Conservation (phyloP, 2,797 vertebrate species). For the Taenioides sp. region DNA sequence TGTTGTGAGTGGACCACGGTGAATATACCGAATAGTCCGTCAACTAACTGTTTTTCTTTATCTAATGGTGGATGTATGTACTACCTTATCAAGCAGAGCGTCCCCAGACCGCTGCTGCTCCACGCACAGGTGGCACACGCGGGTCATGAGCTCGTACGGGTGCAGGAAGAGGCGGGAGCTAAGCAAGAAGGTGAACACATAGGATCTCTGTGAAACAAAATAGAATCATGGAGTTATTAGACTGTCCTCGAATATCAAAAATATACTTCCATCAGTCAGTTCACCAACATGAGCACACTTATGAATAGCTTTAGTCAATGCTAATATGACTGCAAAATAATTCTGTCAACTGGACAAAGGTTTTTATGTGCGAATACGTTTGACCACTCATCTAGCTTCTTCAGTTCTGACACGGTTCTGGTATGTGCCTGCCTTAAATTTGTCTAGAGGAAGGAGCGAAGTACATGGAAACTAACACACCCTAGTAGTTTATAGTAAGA, state of each 20-base stretch:
- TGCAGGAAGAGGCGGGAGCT: slow-evolving; percentile 93
- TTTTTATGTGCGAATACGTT: no score
- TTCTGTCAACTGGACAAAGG: no score
- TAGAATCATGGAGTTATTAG: slow-evolving; percentile 10
- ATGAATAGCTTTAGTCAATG: no score
- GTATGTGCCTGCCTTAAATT: not conserved
- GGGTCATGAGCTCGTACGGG: slow-evolving; percentile 91
- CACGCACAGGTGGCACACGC: slow-evolving; percentile 90
- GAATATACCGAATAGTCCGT: not conserved
- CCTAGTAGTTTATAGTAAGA: no score
- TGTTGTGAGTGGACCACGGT: not conserved
- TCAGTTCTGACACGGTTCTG: no score
- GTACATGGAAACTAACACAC: no score
- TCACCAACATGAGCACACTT: not conserved
- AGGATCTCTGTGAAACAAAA: slow-evolving; percentile 81
- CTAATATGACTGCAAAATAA: no score
- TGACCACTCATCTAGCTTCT: no score
- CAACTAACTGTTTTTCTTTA: not conserved
- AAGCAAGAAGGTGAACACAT: slow-evolving; percentile 94
- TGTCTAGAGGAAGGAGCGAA: not conserved
- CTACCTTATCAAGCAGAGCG: slow-evolving; percentile 90
- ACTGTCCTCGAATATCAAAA: not conserved
- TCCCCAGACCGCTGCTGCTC: slow-evolving; percentile 92
- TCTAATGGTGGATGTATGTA: slow-evolving; percentile 4
- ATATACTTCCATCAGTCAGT: no score